These are phyloP conservation scores for Euglossa dilemma DNA, from an alignment of 1,140 invertebrate species.

Conservation along the genomic window DNA sequence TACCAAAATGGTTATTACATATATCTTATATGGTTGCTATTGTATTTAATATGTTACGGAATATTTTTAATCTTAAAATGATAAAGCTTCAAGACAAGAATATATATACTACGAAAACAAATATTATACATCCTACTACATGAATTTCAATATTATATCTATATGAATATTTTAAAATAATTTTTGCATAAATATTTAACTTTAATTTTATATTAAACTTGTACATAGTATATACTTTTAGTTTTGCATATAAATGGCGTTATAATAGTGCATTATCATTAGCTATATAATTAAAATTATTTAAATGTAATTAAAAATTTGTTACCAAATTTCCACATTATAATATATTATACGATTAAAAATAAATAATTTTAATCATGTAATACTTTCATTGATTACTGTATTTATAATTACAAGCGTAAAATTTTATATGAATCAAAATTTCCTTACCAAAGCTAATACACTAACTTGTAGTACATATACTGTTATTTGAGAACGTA, in stretches of 20 bases:
- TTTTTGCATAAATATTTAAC: not conserved
- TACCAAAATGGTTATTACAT: conserved; percentile 63
- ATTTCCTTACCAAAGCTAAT: conserved; percentile 30
- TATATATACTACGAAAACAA: conserved; percentile 51
- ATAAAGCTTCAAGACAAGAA: conserved; percentile 57
- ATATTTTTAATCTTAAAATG: conserved; percentile 68
- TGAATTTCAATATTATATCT: conserved; percentile 23
- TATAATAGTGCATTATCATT: not conserved
- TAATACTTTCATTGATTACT: not conserved
- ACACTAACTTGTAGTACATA: conserved; percentile 6
- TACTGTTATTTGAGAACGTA: conserved; percentile 9
- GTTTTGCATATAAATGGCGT: conserved; percentile 8
- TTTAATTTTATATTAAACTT: not conserved
- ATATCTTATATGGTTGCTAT: conserved; percentile 58
- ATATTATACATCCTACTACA: conserved; percentile 61
- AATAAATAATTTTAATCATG: not conserved
- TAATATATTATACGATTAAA: not conserved
- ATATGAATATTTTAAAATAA: not conserved
- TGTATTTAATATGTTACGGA: conserved; percentile 62
- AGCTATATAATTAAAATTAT: not conserved
- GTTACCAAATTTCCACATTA: not conserved
- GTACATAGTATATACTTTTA: not conserved
- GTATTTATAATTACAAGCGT: not conserved
- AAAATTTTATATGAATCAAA: not conserved
- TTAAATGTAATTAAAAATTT: conserved; percentile 1